phyloP scores from a whole-genome alignment of 2,888 invertebrate species.

The Leucophora obtusa region DNA sequence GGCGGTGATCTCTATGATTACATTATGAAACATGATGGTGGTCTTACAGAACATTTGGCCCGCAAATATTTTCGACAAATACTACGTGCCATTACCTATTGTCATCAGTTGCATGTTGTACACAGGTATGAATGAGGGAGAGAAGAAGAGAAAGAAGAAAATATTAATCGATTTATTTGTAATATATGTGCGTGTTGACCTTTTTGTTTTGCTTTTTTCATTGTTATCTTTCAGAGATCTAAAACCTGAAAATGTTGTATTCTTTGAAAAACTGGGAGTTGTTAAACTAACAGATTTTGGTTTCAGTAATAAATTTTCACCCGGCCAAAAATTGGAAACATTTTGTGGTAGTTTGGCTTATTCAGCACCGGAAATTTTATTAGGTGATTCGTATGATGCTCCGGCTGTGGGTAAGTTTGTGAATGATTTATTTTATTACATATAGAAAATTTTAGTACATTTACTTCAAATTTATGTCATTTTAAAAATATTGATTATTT shows the following conservation, averaged over 20 bases:
- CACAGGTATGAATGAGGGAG: conserved; percentile 76
- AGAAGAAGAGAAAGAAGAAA: background rate
- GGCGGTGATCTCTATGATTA: conserved; percentile 99
- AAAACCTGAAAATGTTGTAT: conserved; percentile 99
- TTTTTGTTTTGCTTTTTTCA: background rate
- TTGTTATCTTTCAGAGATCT: conserved; percentile 84
- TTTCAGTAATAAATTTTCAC: conserved; percentile 96
- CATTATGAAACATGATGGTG: conserved; percentile 96
- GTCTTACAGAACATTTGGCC: conserved; percentile 89
- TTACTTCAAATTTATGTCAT: too few species aligned
- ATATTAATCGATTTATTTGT: background rate
- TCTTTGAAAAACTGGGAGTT: conserved; percentile 97
- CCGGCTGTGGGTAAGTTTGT: conserved; percentile 92
- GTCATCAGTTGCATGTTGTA: conserved; percentile 90
- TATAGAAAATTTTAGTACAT: too few species aligned
- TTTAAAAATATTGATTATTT: too few species aligned
- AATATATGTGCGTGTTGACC: too few species aligned
- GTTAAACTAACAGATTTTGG: conserved; percentile 99
- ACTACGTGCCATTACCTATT: conserved; percentile 97
- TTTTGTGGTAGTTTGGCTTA: conserved; percentile 99
- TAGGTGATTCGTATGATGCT: conserved; percentile 99
- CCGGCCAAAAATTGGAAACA: conserved; percentile 97
- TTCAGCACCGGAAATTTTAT: conserved; percentile 98
- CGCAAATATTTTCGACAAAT: conserved; percentile 97
- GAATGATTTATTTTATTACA: too few species aligned